Base-by-base conservation (phyloP, 1,140 invertebrate species). In the Amphibalanus amphitrite region DNA sequence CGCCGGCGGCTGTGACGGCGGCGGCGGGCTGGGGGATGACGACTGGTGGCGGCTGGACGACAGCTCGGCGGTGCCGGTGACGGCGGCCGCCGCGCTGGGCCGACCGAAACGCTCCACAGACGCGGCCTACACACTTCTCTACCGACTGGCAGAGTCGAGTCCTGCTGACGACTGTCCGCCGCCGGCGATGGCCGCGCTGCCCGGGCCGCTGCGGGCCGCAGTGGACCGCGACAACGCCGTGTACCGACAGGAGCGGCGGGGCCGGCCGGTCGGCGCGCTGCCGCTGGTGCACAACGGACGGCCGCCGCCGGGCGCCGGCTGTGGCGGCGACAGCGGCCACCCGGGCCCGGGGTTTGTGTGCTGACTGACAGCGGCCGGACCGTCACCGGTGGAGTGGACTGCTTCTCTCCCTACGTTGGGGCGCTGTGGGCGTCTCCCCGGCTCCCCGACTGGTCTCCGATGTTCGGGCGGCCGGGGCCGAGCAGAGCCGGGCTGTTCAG, bases 61-160 rank as follows among this genome's bases (percentile, higher is more conserved):
- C 76, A 90, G 93, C 74, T 87, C 84, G 70, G 79, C 82, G 1
- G 89, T 92, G 0, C 84, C 85, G 1, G 86, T 87, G 0, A 10
- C 28, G 65, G 3, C 65, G 23, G 15, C 65, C 17, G 65, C n/a
- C 3, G 26, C n/a, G 4, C 65, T 67, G 26, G 65, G 28, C 28
- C 20, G 23, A 0, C 3, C 17, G 17, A 3, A 3, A 8, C 65
- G 28, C 3, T 28, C 65, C 65, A 28, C 26, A 1, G 88, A 90
- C 76, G 92, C 90, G 0, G 88, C 90, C 0, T 93, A 92, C 75
- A 88, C 92, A 67, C 79, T 93, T 8, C 90, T 92, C 75, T 93
- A 93, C 71, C 79, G 80, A 28, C 81, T 30, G 29, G 28, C 15
- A 26, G 74, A 78, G 0, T 76, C 79, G 0, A n/a, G n/a, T n/a